A percentile compares a stretch with the other conserved stretches of the same genome.
These are phyloP conservation scores for Neogobius melanostomus DNA, from an alignment of 2,113 vertebrate species.

Conservation along the genomic window DNA sequence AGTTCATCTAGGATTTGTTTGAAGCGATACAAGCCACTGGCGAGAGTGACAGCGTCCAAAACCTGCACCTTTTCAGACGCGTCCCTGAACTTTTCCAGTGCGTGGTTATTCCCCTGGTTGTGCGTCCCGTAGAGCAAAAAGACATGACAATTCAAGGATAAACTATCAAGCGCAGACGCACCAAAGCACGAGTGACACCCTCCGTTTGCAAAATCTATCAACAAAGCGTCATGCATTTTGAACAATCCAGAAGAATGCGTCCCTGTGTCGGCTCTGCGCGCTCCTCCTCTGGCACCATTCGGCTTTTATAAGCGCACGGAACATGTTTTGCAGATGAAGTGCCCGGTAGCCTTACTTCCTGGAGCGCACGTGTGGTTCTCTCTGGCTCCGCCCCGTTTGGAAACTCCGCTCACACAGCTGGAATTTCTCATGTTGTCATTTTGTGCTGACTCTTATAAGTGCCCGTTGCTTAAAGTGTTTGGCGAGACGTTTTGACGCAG, in stretches of 20 bases:
- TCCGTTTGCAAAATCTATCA: constrained; percentile 48
- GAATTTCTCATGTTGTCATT: constrained; percentile 9
- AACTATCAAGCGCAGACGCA: background rate
- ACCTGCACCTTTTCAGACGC: constrained; percentile 11
- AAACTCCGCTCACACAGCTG: constrained; percentile 10
- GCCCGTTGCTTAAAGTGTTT: no score
- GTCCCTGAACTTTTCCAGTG: accelerated
- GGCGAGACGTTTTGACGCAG: no score
- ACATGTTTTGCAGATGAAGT: background rate
- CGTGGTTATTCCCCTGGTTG: background rate
- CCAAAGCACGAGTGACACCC: background rate
- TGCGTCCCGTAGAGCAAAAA: constrained; percentile 45
- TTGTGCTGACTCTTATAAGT: constrained; percentile 16
- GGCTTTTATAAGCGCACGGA: background rate
- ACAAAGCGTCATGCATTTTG: constrained; percentile 32
- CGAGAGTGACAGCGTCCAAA: constrained; percentile 62
- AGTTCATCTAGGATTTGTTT: constrained; percentile 83
- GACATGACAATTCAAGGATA: background rate
- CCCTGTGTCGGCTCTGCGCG: no score
- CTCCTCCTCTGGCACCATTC: background rate
- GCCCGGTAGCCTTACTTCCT: constrained; percentile 18
- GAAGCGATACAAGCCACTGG: constrained; percentile 78
- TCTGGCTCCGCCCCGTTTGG: constrained; percentile 38
- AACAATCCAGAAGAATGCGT: no score
- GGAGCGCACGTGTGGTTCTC: background rate